phyloP scores from a whole-genome alignment of 1,140 invertebrate genomes.

The Babylonia areolata region DNA sequence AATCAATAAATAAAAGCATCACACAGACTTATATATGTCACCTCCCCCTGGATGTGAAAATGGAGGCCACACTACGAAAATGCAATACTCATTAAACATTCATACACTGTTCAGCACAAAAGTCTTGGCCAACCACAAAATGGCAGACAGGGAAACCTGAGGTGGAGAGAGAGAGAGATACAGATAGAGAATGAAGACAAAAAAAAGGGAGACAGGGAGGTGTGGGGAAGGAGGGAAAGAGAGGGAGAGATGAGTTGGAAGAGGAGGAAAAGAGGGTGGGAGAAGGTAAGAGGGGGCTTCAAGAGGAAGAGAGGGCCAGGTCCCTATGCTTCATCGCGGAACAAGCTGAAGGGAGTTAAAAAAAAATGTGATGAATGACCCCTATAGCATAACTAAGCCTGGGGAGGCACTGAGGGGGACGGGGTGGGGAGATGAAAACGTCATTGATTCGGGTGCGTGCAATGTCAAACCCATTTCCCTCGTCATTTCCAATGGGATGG shows the following conservation, averaged over 20 bases:
- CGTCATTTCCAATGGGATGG: not conserved
- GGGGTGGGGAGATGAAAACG: not conserved
- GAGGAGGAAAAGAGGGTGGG: not conserved
- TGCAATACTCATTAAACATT: not conserved
- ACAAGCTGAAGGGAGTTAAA: too few species aligned
- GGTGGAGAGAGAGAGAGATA: not conserved
- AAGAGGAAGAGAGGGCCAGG: not conserved
- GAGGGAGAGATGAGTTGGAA: not conserved
- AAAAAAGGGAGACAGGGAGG: not conserved
- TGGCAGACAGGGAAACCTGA: not conserved
- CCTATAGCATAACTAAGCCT: not conserved
- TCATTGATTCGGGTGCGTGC: constrained; percentile 23
- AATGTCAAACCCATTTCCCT: constrained; percentile 15
- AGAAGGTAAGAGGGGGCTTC: not conserved
- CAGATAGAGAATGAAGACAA: not conserved
- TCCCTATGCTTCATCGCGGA: too few species aligned
- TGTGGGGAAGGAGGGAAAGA: not conserved
- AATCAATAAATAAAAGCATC: too few species aligned
- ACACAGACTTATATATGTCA: too few species aligned
- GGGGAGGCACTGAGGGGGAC: too few species aligned
- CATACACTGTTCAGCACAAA: not conserved
- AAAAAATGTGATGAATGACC: not conserved
- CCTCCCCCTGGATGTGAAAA: not conserved
- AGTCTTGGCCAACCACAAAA: too few species aligned
- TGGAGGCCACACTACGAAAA: not conserved